Evolutionary conservation across 2,113 vertebrate genomes (phyloP).

Genomic region (Channa maculata): DNA sequence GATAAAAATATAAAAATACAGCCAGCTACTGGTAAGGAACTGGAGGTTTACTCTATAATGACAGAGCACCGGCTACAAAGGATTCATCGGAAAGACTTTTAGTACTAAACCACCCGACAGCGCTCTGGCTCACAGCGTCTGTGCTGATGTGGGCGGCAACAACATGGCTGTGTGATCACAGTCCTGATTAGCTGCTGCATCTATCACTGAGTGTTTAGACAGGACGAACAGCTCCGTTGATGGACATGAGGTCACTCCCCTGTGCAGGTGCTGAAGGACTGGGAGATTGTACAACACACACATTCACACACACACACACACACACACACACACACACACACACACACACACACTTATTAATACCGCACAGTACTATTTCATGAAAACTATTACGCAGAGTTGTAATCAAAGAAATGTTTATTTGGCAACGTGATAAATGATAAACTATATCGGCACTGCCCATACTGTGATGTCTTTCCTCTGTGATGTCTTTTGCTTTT

Average conservation of each 20-base stretch:
- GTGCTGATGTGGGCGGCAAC: constrained; percentile 40
- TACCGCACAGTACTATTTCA: constrained; percentile 10
- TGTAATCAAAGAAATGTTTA: constrained; percentile 61
- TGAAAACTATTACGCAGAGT: constrained; percentile 8
- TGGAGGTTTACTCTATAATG: background rate
- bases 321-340: constrained; percentile 3
- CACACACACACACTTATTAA: background rate
- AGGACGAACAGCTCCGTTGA: constrained; percentile 54
- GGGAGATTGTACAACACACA: constrained; percentile 33
- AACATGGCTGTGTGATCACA: constrained; percentile 46
- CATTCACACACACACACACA: constrained; percentile 5
- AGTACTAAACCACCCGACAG: constrained; percentile 26
- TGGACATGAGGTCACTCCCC: constrained; percentile 62
- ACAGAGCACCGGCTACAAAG: constrained; percentile 1
- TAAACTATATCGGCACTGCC: constrained; percentile 23
- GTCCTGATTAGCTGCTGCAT: constrained; percentile 75
- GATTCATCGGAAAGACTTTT: constrained; percentile 36
- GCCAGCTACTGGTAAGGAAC: constrained; percentile 1
- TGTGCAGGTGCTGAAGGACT: constrained; percentile 56
- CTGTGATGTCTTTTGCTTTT: background rate
- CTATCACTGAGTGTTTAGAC: constrained; percentile 76
- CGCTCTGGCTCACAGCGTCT: constrained; percentile 7
- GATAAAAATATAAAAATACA: constrained; percentile 1
- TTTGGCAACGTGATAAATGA: constrained; percentile 43
- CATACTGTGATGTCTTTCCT: constrained; percentile 8